These are phyloP conservation scores for Polypterus bichir DNA, from an alignment of 2,113 vertebrate species.

Conservation along the genomic window DNA sequence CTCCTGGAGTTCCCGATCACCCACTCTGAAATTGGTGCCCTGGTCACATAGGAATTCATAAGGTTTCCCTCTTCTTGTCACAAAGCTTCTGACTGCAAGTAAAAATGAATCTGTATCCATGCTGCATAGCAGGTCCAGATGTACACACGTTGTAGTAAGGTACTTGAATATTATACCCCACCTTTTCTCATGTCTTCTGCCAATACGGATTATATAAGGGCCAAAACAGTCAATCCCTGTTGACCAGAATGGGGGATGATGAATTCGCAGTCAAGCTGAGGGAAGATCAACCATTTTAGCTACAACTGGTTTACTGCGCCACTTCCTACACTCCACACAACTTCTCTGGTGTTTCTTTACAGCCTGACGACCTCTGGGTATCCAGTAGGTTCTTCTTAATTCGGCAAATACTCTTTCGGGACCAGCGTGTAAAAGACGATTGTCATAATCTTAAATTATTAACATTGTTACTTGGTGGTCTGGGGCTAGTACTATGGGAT, in stretches of 20 bases:
- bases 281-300: constrained; percentile 16
- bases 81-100: constrained; percentile 1
- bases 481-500: constrained; percentile 11
- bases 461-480: constrained; percentile 1
- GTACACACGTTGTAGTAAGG: constrained; percentile 7
- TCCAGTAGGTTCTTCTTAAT: constrained; percentile 10
- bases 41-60: too few relatives aligned
- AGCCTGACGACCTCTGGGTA: constrained; percentile 7
- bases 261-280: neutral
- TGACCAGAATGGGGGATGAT: constrained; percentile 9
- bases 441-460: constrained; percentile 10
- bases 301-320: constrained; percentile 1
- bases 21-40: too few relatives aligned
- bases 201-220: neutral
- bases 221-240: constrained; percentile 15
- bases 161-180: constrained; percentile 13
- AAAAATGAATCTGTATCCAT: constrained; percentile 9
- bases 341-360: constrained; percentile 3
- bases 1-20: too few relatives aligned
- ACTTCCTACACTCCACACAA: constrained; percentile 5
- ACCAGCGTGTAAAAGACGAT: constrained; percentile 1
- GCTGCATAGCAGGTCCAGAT: constrained; percentile 1
- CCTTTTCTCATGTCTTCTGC: constrained; percentile 7
- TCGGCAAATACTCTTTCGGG: constrained; percentile 6
- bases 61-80: too few relatives aligned